Conservation (phyloP, 1,140 invertebrate species). For the Adoxophyes honmai region DNA sequence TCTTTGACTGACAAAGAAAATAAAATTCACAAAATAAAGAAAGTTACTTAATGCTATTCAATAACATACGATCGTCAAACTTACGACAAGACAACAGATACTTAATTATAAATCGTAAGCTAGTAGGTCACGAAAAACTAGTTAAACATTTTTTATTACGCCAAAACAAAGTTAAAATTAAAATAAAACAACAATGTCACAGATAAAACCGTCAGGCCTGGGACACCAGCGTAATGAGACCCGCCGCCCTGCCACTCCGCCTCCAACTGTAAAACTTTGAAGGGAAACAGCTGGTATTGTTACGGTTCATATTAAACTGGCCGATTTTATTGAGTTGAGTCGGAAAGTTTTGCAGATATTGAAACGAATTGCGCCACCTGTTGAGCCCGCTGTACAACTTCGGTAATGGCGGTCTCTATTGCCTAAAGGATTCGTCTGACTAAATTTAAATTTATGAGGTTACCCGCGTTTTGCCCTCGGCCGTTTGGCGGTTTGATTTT, state of each 20-base stretch:
- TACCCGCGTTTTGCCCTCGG: conserved; percentile 16
- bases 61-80: no score
- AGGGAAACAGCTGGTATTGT: conserved; percentile 24
- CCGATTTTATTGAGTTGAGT: conserved; percentile 68
- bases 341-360: conserved; percentile 73
- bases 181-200: conserved; percentile 32
- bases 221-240: conserved; percentile 49
- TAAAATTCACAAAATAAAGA: no score
- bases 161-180: conserved; percentile 43
- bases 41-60: no score
- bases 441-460: conserved; percentile 14
- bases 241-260: conserved; percentile 20
- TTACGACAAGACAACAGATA: no score
- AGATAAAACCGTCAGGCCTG: conserved; percentile 67
- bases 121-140: neutral
- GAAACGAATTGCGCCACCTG: conserved; percentile 73
- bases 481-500: no score
- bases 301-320: conserved; percentile 40
- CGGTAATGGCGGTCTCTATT: conserved; percentile 64
- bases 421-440: conserved; percentile 41
- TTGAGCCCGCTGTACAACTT: conserved; percentile 61
- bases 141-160: conserved; percentile 22
- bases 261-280: conserved; percentile 20
- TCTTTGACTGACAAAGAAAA: no score
- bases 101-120: conserved; percentile 17